phyloP scores from a whole-genome alignment of 2,113 vertebrate genomes.

The Sardina pilchardus region DNA sequence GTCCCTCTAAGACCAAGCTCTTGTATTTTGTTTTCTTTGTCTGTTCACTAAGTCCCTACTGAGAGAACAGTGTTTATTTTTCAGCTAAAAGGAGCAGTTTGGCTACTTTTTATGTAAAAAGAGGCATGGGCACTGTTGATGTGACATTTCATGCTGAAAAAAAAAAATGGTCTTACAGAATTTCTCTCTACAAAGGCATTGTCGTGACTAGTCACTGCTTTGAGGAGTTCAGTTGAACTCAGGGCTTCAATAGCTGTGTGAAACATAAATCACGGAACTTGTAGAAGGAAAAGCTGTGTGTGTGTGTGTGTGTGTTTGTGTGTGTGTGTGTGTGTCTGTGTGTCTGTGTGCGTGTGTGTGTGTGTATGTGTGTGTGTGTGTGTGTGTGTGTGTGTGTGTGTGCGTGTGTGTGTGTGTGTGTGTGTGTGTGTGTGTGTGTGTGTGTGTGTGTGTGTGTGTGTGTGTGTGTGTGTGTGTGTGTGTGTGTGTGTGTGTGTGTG shows the following conservation, averaged over 20 bases:
- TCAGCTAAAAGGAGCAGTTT: not conserved
- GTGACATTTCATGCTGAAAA: not conserved
- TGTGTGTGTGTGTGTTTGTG: not conserved
- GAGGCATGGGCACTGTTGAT: not conserved
- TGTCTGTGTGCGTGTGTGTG: not conserved
- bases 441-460: too few relatives aligned
- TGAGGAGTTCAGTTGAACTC: not conserved
- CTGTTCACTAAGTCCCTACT: not conserved
- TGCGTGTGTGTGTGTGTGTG: not conserved
- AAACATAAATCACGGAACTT: not conserved
- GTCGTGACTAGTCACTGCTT: not conserved
- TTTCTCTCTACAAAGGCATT: not conserved
- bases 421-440: not conserved
- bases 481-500: not conserved
- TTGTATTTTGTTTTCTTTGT: too few relatives aligned
- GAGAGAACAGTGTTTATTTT: not conserved
- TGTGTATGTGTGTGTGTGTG: not conserved
- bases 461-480: too few relatives aligned
- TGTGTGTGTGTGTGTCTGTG: not conserved
- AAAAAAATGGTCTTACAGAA: not conserved
- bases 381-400: not conserved
- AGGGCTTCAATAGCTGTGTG: not conserved
- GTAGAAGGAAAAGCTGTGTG: too few relatives aligned
- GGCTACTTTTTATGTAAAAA: not conserved
- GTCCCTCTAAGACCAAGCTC: too few relatives aligned